Conservation (phyloP, 2,113 vertebrate genomes). For the Thymallus thymallus region DNA sequence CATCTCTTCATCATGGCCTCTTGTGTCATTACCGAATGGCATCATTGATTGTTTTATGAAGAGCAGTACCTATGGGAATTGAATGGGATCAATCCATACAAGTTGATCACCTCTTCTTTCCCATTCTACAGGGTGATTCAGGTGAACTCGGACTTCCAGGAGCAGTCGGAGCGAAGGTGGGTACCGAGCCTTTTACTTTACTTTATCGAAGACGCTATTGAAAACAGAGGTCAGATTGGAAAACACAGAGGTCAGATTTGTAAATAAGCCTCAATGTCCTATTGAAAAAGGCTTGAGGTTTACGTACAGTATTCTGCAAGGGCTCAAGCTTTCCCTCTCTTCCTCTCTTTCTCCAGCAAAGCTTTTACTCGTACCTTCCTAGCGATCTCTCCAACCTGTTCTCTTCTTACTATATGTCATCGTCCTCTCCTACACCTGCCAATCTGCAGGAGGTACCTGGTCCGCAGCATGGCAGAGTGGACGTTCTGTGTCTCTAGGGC, state of each 20-base stretch:
- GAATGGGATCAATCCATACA: too few relatives aligned
- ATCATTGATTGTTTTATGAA: neutral
- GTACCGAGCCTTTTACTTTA: neutral
- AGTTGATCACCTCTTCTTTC: neutral
- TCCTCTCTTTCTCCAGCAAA: slow-evolving; percentile 59
- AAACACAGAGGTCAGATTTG: neutral
- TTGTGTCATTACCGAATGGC: neutral
- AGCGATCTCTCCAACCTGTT: slow-evolving; percentile 59
- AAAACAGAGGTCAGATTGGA: neutral
- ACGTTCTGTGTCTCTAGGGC: neutral
- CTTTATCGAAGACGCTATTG: too few relatives aligned
- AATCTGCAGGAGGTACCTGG: slow-evolving; percentile 52
- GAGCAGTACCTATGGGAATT: too few relatives aligned
- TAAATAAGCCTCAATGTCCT: too few relatives aligned
- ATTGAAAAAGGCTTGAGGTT: too few relatives aligned
- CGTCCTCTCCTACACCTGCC: slow-evolving; percentile 42
- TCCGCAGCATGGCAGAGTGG: slow-evolving; percentile 26
- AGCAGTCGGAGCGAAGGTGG: slow-evolving; percentile 79
- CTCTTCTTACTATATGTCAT: slow-evolving; percentile 58
- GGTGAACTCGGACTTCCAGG: slow-evolving; percentile 78
- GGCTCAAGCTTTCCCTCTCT: too few relatives aligned
- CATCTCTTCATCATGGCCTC: neutral
- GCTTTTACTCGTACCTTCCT: slow-evolving; percentile 39
- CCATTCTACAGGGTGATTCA: slow-evolving; percentile 72
- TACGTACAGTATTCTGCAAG: too few relatives aligned